phyloP scores from a whole-genome alignment of 2,797 vertebrate species.

The Melopsittacus undulatus region DNA sequence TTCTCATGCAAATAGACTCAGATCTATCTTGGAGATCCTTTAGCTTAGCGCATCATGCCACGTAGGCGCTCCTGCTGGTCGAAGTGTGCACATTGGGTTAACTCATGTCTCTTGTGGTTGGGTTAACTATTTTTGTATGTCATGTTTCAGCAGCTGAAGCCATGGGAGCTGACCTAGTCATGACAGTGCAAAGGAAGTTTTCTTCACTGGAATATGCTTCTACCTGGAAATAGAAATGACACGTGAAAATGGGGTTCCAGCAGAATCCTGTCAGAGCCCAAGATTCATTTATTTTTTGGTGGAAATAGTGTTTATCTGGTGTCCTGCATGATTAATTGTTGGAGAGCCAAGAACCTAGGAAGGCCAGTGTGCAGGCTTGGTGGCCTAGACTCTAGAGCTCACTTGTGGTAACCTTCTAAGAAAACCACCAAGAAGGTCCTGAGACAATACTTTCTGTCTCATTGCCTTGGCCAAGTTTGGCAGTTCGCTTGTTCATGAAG shows the following conservation, averaged over 20 bases:
- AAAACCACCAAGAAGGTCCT: not conserved
- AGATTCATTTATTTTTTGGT: not conserved
- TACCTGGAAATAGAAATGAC: not conserved
- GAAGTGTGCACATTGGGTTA: too few relatives aligned
- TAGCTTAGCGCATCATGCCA: not conserved
- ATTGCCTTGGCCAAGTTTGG: not conserved
- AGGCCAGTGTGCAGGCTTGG: not conserved
- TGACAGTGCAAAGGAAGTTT: not conserved
- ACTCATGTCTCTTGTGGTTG: not conserved
- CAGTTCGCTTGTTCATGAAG: fast-evolving
- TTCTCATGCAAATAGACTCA: not conserved
- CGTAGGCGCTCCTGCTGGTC: not conserved
- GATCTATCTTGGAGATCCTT: not conserved
- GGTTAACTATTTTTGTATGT: not conserved
- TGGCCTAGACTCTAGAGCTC: not conserved
- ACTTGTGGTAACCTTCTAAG: not conserved
- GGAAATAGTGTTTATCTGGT: not conserved
- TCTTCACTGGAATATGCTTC: not conserved
- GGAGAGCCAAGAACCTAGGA: not conserved
- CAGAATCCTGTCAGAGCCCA: not conserved
- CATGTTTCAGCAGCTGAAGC: not conserved
- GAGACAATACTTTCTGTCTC: not conserved
- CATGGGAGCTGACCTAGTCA: not conserved
- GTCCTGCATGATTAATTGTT: not conserved
- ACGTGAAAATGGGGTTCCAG: not conserved